A percentile compares a stretch with the other conserved stretches of the same genome.
These are phyloP conservation scores for Aphelinus certus DNA, from an alignment of 1,140 invertebrate genomes.

Conservation along the genomic window DNA sequence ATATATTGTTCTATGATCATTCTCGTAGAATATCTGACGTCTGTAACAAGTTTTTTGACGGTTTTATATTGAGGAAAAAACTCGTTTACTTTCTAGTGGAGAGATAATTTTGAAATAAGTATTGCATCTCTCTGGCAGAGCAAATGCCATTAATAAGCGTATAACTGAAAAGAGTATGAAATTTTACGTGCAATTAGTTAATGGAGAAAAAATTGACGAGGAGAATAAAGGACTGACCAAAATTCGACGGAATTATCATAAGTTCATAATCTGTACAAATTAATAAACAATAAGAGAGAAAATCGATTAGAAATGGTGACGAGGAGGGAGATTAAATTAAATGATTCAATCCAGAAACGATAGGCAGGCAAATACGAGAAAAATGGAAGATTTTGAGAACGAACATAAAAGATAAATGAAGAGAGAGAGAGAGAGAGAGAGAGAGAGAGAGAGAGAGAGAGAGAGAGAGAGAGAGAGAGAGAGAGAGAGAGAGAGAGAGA, in stretches of 20 bases:
- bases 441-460: slow-evolving; percentile 8
- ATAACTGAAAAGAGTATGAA: too few relatives aligned
- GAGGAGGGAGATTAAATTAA: neutral
- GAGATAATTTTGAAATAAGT: too few relatives aligned
- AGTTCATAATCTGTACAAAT: slow-evolving; percentile 4
- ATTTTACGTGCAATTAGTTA: too few relatives aligned
- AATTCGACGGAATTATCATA: neutral
- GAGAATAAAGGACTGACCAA: slow-evolving; percentile 8
- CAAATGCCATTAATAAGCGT: too few relatives aligned
- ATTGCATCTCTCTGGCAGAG: too few relatives aligned
- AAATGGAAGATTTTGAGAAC: slow-evolving; percentile 17
- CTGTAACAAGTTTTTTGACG: too few relatives aligned
- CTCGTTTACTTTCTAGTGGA: too few relatives aligned
- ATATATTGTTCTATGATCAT: too few relatives aligned
- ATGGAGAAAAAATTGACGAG: too few relatives aligned
- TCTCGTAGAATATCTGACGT: too few relatives aligned
- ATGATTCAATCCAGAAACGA: slow-evolving; percentile 62
- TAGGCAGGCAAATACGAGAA: slow-evolving; percentile 45
- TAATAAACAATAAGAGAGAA: neutral
- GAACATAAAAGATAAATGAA: slow-evolving; percentile 23
- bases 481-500: slow-evolving; percentile 1
- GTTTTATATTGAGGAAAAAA: too few relatives aligned
- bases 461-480: neutral
- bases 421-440: slow-evolving; percentile 19
- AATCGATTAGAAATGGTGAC: neutral